Conservation (phyloP, 2,888 invertebrate species). For the Hypena proboscidalis region DNA sequence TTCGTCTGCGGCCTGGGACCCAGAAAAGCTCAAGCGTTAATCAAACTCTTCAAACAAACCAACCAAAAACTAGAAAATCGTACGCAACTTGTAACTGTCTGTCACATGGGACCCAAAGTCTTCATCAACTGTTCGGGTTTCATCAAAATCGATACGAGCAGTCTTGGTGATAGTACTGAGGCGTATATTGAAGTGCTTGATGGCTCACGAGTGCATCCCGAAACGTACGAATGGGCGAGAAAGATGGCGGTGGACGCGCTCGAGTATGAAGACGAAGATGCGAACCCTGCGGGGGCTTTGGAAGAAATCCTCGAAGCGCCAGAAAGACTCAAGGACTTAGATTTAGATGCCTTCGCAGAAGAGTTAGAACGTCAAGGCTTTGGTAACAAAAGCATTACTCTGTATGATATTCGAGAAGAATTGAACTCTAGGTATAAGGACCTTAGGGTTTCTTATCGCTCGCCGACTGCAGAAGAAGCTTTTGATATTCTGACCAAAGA, state of each 20-base stretch:
- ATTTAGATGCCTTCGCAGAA: slow-evolving; percentile 99
- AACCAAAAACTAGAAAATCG: slow-evolving; percentile 97
- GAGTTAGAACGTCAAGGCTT: slow-evolving; percentile 97
- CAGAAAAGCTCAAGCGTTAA: slow-evolving; percentile 94
- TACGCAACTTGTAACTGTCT: slow-evolving; percentile 97
- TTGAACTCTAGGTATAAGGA: slow-evolving; percentile 97
- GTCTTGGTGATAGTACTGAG: slow-evolving; percentile 97
- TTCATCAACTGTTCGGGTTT: slow-evolving; percentile 99
- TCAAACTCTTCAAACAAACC: slow-evolving; percentile 95
- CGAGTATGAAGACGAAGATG: slow-evolving; percentile 98
- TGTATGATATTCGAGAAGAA: slow-evolving; percentile 98
- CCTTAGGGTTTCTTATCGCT: slow-evolving; percentile 90
- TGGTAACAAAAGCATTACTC: slow-evolving; percentile 95
- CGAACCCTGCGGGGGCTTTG: slow-evolving; percentile 97
- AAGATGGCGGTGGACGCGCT: slow-evolving; percentile 99
- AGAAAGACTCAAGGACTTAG: slow-evolving; percentile 96
- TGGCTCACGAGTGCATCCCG: slow-evolving; percentile 99
- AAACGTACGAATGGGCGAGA: slow-evolving; percentile 99
- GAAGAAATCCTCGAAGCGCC: slow-evolving; percentile 99
- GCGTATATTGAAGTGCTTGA: slow-evolving; percentile 98
- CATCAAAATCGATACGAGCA: slow-evolving; percentile 98
- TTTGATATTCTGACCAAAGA: slow-evolving; percentile 99
- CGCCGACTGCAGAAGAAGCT: slow-evolving; percentile 93
- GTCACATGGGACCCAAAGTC: slow-evolving; percentile 99
- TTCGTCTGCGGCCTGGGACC: slow-evolving; percentile 99